A percentile compares a stretch with the other conserved stretches of the same genome.
Conservation (phyloP, 2,113 vertebrate genomes). For the Corydoras maculifer region DNA sequence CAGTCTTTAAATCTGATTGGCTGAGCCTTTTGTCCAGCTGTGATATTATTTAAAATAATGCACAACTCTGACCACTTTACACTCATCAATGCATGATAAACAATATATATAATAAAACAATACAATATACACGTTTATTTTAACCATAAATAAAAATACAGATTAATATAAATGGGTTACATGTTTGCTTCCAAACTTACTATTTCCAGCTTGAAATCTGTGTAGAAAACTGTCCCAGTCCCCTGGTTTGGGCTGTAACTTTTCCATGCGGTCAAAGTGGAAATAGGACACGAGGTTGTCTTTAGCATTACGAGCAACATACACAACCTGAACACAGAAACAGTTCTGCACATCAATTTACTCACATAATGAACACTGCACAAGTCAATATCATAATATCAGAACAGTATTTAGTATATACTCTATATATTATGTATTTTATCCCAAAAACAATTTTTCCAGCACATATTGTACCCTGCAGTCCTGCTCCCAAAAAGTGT, state of each 20-base stretch:
- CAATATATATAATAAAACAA: no score
- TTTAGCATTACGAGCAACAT: constrained; percentile 79
- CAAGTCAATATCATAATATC: no score
- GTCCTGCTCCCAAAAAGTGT: constrained; percentile 73
- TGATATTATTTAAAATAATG: no score
- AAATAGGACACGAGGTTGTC: constrained; percentile 77
- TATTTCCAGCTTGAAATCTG: constrained; percentile 66
- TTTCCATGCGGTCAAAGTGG: constrained; percentile 77
- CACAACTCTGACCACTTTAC: no score
- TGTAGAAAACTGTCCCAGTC: constrained; percentile 71
- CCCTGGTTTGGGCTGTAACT: constrained; percentile 64
- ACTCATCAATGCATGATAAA: no score
- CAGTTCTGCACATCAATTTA: neutral
- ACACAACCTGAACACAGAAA: constrained; percentile 64
- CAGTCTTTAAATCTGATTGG: no score
- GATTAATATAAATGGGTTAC: no score
- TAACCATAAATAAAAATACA: no score
- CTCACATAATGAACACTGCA: neutral
- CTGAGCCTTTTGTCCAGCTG: no score
- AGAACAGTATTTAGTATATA: no score
- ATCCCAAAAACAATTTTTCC: neutral
- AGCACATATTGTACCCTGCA: constrained; percentile 63
- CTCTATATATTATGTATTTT: no score
- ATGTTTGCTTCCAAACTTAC: constrained; percentile 17
- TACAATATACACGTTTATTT: no score